Evolutionary conservation across 2,888 invertebrate species (phyloP).

Genomic region (Dione juno): DNA sequence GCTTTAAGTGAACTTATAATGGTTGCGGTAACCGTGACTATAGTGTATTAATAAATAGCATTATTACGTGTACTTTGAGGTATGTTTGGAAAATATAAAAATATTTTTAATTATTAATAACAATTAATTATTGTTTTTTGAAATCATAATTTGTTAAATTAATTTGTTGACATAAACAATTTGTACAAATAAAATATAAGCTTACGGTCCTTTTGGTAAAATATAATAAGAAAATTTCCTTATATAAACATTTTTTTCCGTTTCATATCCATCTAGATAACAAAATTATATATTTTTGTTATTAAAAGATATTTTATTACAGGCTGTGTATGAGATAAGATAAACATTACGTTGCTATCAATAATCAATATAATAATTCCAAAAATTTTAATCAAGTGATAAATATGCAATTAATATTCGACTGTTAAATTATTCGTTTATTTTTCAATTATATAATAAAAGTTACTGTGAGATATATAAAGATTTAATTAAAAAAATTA

Average conservation of each 20-base stretch:
- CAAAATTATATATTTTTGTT: slow-evolving; percentile 2
- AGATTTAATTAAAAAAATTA: not conserved
- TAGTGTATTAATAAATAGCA: slow-evolving; percentile 13
- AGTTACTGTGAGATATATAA: not conserved
- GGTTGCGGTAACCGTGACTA: slow-evolving; percentile 15
- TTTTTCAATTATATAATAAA: no score
- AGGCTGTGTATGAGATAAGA: not conserved
- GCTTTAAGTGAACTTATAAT: slow-evolving; percentile 32
- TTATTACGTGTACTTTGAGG: not conserved
- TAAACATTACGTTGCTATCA: not conserved
- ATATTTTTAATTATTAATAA: no score
- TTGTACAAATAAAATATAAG: no score
- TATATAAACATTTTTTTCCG: not conserved
- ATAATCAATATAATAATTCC: not conserved
- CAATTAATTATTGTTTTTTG: no score
- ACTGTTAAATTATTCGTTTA: no score
- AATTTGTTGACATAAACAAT: no score
- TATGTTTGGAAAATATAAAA: not conserved
- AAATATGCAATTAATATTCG: not conserved
- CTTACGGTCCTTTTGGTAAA: no score
- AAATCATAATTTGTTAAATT: no score
- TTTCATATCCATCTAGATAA: not conserved
- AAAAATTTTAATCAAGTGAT: not conserved
- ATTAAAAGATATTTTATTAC: slow-evolving; percentile 7
- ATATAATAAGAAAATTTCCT: no score